Percentiles rank a stretch among this genome's conserved stretches.
Evolutionary conservation across 37 sponge, comb jelly and placozoan genomes (phyloP).

Genomic region (Cliona cf. orientalis): DNA sequence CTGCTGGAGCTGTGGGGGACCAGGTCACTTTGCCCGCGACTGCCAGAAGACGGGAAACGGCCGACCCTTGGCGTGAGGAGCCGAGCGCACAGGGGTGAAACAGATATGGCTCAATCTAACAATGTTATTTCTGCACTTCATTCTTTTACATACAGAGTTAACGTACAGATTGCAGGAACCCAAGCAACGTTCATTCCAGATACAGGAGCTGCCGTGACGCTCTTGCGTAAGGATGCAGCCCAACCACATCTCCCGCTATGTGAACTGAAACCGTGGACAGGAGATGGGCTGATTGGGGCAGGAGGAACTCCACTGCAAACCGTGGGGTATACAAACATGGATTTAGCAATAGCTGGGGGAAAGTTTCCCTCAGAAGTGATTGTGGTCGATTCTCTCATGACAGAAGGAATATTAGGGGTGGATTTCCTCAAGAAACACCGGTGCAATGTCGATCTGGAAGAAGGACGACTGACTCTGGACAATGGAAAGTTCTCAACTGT

Average conservation of each 20-base stretch:
- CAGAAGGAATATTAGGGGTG: constrained; percentile 1
- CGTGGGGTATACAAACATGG: neutral
- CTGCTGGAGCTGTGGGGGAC: constrained; percentile 40
- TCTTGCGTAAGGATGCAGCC: constrained; percentile 22
- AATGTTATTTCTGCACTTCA: neutral
- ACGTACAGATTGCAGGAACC: constrained; percentile 15
- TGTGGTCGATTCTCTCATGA: constrained; percentile 13
- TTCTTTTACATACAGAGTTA: constrained; percentile 1
- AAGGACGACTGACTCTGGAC: neutral
- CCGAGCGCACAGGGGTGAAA: constrained; percentile 30
- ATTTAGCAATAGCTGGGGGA: neutral
- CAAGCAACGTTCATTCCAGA: constrained; percentile 32
- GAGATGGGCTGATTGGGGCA: constrained; percentile 23
- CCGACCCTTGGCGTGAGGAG: constrained; percentile 24
- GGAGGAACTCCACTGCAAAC: constrained; percentile 28
- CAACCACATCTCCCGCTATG: neutral
- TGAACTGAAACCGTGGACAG: constrained; percentile 33
- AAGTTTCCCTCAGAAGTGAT: neutral
- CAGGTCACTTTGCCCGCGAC: constrained; percentile 36
- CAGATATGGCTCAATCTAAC: neutral
- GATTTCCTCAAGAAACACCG: constrained; percentile 9
- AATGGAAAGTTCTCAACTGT: no score
- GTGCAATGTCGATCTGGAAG: neutral
- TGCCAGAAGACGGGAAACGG: constrained; percentile 46
- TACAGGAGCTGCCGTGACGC: constrained; percentile 60